Conservation (phyloP, 2,113 vertebrate species). For the Poeciliopsis occidentalis region DNA sequence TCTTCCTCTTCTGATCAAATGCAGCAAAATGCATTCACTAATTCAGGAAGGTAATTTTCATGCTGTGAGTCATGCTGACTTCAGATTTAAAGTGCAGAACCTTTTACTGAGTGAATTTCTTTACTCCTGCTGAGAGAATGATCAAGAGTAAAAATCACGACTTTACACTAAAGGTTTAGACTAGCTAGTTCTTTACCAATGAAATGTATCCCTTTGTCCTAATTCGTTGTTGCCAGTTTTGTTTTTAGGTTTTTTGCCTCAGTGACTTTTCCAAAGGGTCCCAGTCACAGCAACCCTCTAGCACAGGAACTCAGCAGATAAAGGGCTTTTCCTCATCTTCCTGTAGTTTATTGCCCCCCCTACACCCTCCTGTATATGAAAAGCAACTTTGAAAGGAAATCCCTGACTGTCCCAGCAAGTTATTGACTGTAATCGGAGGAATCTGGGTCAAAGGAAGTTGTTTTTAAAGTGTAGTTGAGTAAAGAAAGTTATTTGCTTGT, state of each 20-base stretch:
- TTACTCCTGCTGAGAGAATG: neutral
- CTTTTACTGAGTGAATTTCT: neutral
- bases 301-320: constrained; percentile 43
- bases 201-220: neutral
- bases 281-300: constrained; percentile 43
- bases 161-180: neutral
- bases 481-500: constrained; percentile 4
- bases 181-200: neutral
- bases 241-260: constrained; percentile 2
- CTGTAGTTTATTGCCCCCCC: too few species aligned
- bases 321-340: constrained; percentile 19
- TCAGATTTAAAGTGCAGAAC: too few species aligned
- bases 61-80: neutral
- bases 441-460: constrained; percentile 8
- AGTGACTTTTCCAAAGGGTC: constrained; percentile 7
- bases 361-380: neutral
- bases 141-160: neutral
- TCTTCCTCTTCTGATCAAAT: neutral
- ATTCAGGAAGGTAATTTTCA: neutral
- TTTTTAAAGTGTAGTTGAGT: neutral
- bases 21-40: neutral
- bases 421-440: constrained; percentile 1
- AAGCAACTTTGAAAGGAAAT: constrained; percentile 12
- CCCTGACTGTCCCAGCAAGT: constrained; percentile 4
- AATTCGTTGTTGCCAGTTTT: neutral